Conservation (phyloP, 2,888 invertebrate genomes). For the Smittia sp. region DNA sequence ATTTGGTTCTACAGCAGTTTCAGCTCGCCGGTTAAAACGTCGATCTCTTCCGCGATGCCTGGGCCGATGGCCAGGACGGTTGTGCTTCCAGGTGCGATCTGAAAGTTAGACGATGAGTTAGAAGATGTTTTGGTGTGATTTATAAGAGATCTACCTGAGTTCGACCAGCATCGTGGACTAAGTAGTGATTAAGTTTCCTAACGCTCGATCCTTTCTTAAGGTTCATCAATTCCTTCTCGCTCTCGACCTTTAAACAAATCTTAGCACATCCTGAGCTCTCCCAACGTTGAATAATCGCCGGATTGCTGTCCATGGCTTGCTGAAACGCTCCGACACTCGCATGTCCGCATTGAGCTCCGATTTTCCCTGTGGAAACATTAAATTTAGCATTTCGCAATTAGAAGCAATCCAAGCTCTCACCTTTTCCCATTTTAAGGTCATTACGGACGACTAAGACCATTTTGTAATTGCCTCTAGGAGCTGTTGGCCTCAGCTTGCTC, state of each 20-base stretch:
- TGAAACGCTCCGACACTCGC: conserved; percentile 87
- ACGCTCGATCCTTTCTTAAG: conserved; percentile 68
- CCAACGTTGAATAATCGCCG: conserved; percentile 59
- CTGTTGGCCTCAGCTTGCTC: background rate
- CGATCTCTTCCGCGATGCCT: conserved; percentile 71
- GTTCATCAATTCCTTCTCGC: conserved; percentile 67
- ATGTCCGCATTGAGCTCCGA: conserved; percentile 91
- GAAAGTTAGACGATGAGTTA: background rate
- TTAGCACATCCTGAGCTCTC: conserved; percentile 78
- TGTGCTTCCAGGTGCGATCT: conserved; percentile 34
- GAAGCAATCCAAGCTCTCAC: too few relatives aligned
- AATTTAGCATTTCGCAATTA: too few relatives aligned
- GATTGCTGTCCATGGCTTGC: conserved; percentile 62
- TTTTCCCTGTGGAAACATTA: conserved; percentile 72
- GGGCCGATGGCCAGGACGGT: conserved; percentile 95
- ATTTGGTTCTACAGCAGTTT: conserved; percentile 65
- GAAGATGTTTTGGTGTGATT: background rate
- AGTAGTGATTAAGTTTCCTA: conserved; percentile 66
- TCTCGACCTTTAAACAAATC: conserved; percentile 79
- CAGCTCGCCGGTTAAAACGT: conserved; percentile 82
- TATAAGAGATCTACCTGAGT: conserved; percentile 82
- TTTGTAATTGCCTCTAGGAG: conserved; percentile 62
- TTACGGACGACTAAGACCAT: conserved; percentile 82
- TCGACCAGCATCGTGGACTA: conserved; percentile 87
- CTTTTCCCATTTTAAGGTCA: conserved; percentile 89